Conservation (phyloP, 2,797 vertebrate species). For the Epinephelus awoara region DNA sequence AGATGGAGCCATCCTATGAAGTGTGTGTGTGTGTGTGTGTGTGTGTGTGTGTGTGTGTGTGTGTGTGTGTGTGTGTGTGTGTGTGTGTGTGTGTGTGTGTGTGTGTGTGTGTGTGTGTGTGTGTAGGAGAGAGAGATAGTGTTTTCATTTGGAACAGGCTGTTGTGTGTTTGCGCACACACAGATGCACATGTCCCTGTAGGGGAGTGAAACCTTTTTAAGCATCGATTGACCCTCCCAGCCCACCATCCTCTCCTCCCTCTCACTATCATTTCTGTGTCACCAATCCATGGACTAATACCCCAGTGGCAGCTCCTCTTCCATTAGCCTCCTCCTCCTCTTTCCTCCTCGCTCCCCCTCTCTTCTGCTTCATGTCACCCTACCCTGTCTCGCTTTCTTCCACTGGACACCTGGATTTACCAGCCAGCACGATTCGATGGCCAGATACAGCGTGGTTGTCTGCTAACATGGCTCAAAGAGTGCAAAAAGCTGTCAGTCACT, state of each 20-base stretch:
- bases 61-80: slow-evolving; percentile 38
- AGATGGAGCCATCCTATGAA: slow-evolving; percentile 33
- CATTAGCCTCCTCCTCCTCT: slow-evolving; percentile 78
- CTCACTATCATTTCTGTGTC: slow-evolving; percentile 83
- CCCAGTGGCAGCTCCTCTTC: slow-evolving; percentile 86
- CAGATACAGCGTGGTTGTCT: slow-evolving; percentile 31
- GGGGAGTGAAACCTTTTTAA: slow-evolving; percentile 86
- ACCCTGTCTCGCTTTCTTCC: slow-evolving; percentile 57
- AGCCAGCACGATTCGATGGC: slow-evolving; percentile 35
- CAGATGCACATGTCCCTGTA: slow-evolving; percentile 67
- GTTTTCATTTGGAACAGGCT: slow-evolving; percentile 50
- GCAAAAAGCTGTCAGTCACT: slow-evolving; percentile 27
- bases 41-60: slow-evolving; percentile 22
- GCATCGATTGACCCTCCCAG: slow-evolving; percentile 84
- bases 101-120: slow-evolving; percentile 22
- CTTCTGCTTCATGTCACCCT: slow-evolving; percentile 66
- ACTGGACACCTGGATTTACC: slow-evolving; percentile 55
- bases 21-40: slow-evolving; percentile 32
- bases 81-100: slow-evolving; percentile 24
- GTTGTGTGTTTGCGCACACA: slow-evolving; percentile 57
- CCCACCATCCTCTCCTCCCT: slow-evolving; percentile 71
- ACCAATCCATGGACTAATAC: slow-evolving; percentile 86
- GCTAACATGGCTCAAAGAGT: slow-evolving; percentile 16
- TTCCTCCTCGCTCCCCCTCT: slow-evolving; percentile 34
- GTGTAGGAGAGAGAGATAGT: neutral